Conservation (phyloP, 1,140 invertebrate genomes). For the Eurytemora carolleeae region DNA sequence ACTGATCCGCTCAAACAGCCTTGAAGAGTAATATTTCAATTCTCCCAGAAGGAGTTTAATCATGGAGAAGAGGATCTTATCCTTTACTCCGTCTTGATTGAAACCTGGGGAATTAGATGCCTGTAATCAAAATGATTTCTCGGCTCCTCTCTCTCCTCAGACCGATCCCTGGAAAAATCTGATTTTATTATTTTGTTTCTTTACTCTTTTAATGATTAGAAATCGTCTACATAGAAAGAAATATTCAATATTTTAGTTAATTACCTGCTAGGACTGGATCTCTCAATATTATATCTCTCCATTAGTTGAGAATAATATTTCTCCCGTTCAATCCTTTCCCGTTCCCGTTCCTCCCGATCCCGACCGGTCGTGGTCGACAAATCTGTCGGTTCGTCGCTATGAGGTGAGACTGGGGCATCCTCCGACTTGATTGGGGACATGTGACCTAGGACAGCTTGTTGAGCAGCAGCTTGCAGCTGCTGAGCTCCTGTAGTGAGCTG, state of each 20-base stretch:
- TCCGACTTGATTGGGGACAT: not conserved
- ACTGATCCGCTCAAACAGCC: too few species aligned
- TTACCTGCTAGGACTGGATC: not conserved
- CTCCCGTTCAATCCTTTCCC: not conserved
- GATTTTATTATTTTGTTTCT: not conserved
- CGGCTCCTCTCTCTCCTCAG: not conserved
- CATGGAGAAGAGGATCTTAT: too few species aligned
- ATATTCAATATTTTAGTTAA: too few species aligned
- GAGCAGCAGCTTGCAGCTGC: conserved; percentile 1
- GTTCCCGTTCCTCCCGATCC: not conserved
- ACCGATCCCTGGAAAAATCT: not conserved
- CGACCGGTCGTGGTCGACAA: not conserved
- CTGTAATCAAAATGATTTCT: not conserved
- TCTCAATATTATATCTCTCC: not conserved
- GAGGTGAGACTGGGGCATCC: not conserved
- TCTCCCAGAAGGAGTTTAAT: too few species aligned
- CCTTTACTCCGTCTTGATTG: not conserved
- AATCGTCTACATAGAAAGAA: not conserved
- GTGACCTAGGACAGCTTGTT: conserved; percentile 9
- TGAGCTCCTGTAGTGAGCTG: too few species aligned
- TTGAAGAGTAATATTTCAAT: too few species aligned
- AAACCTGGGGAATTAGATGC: not conserved
- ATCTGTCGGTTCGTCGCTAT: not conserved
- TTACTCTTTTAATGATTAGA: not conserved
- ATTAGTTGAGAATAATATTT: not conserved